A percentile compares a stretch with the other conserved stretches of the same genome.
These are phyloP conservation scores for Mus minutoides DNA, from an alignment of 2,797 vertebrate genomes.

Conservation along the genomic window DNA sequence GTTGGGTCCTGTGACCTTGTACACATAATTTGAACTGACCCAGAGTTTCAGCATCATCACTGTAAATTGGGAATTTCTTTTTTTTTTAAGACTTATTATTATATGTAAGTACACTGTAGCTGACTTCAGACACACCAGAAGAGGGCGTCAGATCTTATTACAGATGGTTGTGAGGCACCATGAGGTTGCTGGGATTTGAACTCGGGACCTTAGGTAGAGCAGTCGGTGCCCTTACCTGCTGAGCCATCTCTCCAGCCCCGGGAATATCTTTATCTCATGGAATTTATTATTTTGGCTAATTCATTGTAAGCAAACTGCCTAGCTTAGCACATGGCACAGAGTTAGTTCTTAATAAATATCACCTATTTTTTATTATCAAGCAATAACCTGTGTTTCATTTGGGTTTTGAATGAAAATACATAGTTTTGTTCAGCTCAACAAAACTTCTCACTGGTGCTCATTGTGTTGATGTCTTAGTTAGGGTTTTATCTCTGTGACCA, in stretches of 20 bases:
- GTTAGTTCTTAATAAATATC: neutral
- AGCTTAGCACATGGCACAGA: neutral
- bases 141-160: no score
- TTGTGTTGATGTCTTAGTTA: neutral
- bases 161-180: no score
- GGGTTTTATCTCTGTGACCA: neutral
- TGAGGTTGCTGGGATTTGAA: no score
- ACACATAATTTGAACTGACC: neutral
- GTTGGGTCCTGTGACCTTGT: neutral
- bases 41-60: neutral
- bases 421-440: neutral
- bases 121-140: no score
- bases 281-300: conserved; percentile 22
- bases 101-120: no score
- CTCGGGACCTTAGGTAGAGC: no score
- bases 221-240: no score
- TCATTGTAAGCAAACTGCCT: neutral
- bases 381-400: neutral
- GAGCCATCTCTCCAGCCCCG: no score
- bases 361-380: conserved; percentile 32
- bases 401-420: neutral
- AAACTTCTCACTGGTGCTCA: neutral
- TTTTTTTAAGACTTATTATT: no score
- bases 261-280: neutral
- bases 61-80: neutral